A percentile compares a stretch with the other conserved stretches of the same genome.
phyloP scores from a whole-genome alignment of 2,888 invertebrate species.

The Panopea generosa region DNA sequence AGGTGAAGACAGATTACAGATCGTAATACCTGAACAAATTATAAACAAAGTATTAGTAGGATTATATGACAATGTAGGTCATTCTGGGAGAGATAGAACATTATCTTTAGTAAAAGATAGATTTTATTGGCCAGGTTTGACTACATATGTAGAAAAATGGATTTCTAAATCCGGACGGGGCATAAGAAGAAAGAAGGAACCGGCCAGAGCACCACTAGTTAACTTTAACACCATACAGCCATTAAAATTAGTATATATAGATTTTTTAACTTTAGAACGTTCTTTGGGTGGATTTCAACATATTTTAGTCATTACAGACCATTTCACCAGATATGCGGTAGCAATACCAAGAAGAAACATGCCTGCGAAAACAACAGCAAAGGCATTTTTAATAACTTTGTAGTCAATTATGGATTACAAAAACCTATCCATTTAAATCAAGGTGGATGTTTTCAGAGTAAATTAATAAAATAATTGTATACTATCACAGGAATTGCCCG shows the following conservation, averaged over 20 bases:
- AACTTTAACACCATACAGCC: slow-evolving; percentile 23
- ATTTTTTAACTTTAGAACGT: slow-evolving; percentile 27
- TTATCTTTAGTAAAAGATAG: slow-evolving; percentile 21
- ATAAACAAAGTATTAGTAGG: slow-evolving; percentile 10
- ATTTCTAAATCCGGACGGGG: slow-evolving; percentile 21
- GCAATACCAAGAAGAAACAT: slow-evolving; percentile 34
- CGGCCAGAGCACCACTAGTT: slow-evolving; percentile 15
- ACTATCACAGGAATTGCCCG: slow-evolving; percentile 6
- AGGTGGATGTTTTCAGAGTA: slow-evolving; percentile 34
- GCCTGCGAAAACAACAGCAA: slow-evolving; percentile 25
- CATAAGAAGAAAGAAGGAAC: slow-evolving; percentile 5
- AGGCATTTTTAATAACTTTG: slow-evolving; percentile 32
- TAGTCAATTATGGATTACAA: slow-evolving; percentile 22
- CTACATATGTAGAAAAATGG: slow-evolving; percentile 24
- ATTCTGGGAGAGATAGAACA: slow-evolving; percentile 20
- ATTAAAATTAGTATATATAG: slow-evolving; percentile 41
- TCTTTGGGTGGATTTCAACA: slow-evolving; percentile 27
- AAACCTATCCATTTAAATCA: slow-evolving; percentile 28
- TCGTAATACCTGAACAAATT: slow-evolving; percentile 34
- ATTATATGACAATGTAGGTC: slow-evolving; percentile 42
- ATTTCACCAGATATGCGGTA: slow-evolving; percentile 23
- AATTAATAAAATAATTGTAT: slow-evolving; percentile 6
- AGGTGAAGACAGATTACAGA: too few relatives aligned
- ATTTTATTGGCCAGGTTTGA: slow-evolving; percentile 50
- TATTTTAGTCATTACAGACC: slow-evolving; percentile 8